Base-by-base conservation (phyloP, 2,113 vertebrate species). In the Chlamydotis undulata region DNA sequence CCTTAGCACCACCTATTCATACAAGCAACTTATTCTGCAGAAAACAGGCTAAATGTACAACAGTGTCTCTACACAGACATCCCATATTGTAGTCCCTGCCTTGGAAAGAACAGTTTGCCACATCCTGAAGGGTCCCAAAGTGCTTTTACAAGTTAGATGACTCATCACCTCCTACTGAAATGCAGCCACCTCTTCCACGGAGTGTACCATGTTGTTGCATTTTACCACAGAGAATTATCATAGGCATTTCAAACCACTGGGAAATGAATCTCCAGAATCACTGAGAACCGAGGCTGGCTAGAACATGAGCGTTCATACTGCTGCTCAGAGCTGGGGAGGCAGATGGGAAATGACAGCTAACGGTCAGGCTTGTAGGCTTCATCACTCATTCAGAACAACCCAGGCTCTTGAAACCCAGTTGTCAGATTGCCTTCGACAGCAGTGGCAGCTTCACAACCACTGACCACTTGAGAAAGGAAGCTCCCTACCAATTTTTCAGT, bases 41-140 rank as follows among this genome's bases (percentile, higher is more conserved):
- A 60, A 47, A 55, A 33, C 56, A 81, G 53, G 53, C 67, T 57
- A 56, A 16, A 37, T 3, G 49, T 17, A 37, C 63, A 78, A 53
- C 1, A 3, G 31, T 37, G 78, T 93, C 95, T 91, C 96, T 87
- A 87, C 74, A 90, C 84, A 96, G 93, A 94, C 18, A 59, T 88
- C 84, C 83, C 69, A 16, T 52, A 79, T 7, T 35, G 63, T 65
- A 75, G 50, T 35, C 71, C 55, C 55, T 76, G 64, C 61, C 29
- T 64, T 31, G 47, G 55, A 57, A 92, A 93, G 74, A 76, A 83
- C 56, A 57, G 14, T 39, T 24, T 81, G 83, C 94, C 88, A 97
- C 24, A 10, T 68, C 53, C 75, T 55, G 97, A 98, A 98, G 97
- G 97, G 97, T 98, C 97, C 97, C 98, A 83, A 95, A 97, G 96